Percentiles rank a stretch among this genome's conserved stretches.
phyloP scores from a whole-genome alignment of 2,888 invertebrate genomes.

The Acronicta psi region DNA sequence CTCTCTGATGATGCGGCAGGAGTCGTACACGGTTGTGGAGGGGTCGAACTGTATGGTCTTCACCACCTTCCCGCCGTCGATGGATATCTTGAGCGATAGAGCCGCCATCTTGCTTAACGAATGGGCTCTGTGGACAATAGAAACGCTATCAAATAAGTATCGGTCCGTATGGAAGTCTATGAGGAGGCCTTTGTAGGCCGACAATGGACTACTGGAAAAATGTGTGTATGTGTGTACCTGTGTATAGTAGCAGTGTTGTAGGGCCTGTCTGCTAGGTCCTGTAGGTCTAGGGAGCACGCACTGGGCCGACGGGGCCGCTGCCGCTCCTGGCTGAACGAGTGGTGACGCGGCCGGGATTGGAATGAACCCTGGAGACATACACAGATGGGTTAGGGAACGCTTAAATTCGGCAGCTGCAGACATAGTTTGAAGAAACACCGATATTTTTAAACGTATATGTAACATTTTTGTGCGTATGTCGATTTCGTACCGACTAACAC shows the following conservation, averaged over 20 bases:
- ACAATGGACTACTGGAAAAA: no score
- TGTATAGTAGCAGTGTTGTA: constrained; percentile 75
- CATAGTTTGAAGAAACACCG: no score
- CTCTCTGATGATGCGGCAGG: constrained; percentile 98
- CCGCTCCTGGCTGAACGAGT: constrained; percentile 78
- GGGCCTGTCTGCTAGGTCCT: constrained; percentile 63
- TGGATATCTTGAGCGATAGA: constrained; percentile 95
- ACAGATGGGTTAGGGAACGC: not conserved
- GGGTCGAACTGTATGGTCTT: constrained; percentile 99
- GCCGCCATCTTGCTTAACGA: constrained; percentile 90
- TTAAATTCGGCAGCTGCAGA: no score
- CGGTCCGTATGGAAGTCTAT: no score
- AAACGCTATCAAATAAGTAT: not conserved
- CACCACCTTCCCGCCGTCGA: constrained; percentile 96
- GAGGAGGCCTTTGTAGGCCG: no score
- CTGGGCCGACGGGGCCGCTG: constrained; percentile 68
- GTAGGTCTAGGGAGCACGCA: constrained; percentile 71
- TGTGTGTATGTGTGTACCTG: constrained; percentile 70
- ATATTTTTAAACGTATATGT: no score
- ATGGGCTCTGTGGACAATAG: constrained; percentile 69
- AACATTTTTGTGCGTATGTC: no score
- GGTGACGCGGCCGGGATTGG: constrained; percentile 70
- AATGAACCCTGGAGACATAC: constrained; percentile 66
- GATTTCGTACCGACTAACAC: no score
- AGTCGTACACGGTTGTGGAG: constrained; percentile 97